Percentiles rank a stretch among this genome's conserved stretches.
These are phyloP conservation scores for Callyntrura guangdongensis DNA, from an alignment of 2,888 invertebrate species.

Conservation along the genomic window DNA sequence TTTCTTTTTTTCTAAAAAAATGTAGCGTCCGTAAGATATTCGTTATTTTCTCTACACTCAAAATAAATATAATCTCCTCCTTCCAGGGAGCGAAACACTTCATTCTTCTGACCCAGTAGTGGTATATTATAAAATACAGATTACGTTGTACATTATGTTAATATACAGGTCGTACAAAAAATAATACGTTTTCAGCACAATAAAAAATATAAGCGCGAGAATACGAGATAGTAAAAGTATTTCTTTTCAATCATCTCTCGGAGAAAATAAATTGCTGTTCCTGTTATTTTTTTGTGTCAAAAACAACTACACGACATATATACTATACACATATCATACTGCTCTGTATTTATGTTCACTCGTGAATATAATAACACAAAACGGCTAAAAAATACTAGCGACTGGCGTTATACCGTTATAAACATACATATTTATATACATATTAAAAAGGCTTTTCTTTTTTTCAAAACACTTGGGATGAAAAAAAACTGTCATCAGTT, in stretches of 20 bases:
- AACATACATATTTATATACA: slow-evolving; percentile 2
- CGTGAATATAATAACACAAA: slow-evolving; percentile 14
- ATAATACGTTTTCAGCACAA: slow-evolving; percentile 44
- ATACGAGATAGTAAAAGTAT: slow-evolving; percentile 46
- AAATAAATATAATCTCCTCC: slow-evolving; percentile 75
- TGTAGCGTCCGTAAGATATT: not conserved
- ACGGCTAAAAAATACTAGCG: not conserved
- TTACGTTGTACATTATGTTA: not conserved
- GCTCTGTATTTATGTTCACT: slow-evolving; percentile 51
- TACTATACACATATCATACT: not conserved
- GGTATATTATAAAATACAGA: not conserved
- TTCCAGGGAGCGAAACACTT: slow-evolving; percentile 75
- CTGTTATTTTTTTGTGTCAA: slow-evolving; percentile 17
- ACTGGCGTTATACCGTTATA: not conserved
- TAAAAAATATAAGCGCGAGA: slow-evolving; percentile 55
- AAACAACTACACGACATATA: slow-evolving; percentile 6
- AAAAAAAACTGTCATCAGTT: slow-evolving; percentile 11
- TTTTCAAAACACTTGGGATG: not conserved
- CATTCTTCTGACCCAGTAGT: slow-evolving; percentile 76
- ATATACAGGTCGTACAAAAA: slow-evolving; percentile 7
- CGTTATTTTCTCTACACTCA: slow-evolving; percentile 40
- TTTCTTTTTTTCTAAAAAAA: slow-evolving; percentile 34
- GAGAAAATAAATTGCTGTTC: slow-evolving; percentile 24
- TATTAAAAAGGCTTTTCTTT: not conserved
- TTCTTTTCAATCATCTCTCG: slow-evolving; percentile 72